A percentile compares a stretch with the other conserved stretches of the same genome.
These are phyloP conservation scores for Tychaedon coryphoeus DNA, from an alignment of 2,113 vertebrate species.

Conservation along the genomic window DNA sequence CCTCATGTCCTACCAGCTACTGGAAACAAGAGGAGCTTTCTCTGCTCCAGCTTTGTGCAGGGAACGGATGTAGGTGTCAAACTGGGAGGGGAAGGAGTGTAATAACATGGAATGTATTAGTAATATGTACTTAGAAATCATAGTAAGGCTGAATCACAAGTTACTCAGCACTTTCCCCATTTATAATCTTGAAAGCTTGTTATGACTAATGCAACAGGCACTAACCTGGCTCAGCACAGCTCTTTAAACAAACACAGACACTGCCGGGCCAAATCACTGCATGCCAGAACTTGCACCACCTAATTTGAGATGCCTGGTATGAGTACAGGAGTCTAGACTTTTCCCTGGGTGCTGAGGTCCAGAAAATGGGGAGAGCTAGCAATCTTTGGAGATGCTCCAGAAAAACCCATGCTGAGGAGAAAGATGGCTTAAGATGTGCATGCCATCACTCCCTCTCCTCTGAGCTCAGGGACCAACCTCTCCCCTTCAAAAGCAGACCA, in stretches of 20 bases:
- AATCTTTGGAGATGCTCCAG: not conserved
- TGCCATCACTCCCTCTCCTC: not conserved
- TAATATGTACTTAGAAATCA: slow-evolving; percentile 60
- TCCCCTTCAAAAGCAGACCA: not conserved
- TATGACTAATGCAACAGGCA: slow-evolving; percentile 67
- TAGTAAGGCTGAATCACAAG: slow-evolving; percentile 62
- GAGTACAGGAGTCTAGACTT: not conserved
- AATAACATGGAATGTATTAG: slow-evolving; percentile 35
- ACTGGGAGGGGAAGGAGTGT: not conserved
- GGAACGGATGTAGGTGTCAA: not conserved
- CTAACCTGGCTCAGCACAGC: slow-evolving; percentile 25
- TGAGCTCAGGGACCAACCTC: not conserved
- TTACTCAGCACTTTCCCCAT: slow-evolving; percentile 67
- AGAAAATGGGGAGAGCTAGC: not conserved
- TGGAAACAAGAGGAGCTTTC: slow-evolving; percentile 12
- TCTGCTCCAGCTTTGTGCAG: not conserved
- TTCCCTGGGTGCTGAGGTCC: not conserved
- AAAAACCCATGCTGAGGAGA: not conserved
- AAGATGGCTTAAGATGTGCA: not conserved
- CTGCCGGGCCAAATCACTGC: not conserved
- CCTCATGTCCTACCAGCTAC: not conserved
- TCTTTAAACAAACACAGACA: slow-evolving; percentile 47
- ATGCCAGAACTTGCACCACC: not conserved
- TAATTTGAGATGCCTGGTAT: not conserved
- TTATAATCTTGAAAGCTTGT: slow-evolving; percentile 57